Evolutionary conservation across 2,797 vertebrate species (phyloP), one percentile per base, ranked within the genome.

Genomic region (Pempheris klunzingeri): DNA sequence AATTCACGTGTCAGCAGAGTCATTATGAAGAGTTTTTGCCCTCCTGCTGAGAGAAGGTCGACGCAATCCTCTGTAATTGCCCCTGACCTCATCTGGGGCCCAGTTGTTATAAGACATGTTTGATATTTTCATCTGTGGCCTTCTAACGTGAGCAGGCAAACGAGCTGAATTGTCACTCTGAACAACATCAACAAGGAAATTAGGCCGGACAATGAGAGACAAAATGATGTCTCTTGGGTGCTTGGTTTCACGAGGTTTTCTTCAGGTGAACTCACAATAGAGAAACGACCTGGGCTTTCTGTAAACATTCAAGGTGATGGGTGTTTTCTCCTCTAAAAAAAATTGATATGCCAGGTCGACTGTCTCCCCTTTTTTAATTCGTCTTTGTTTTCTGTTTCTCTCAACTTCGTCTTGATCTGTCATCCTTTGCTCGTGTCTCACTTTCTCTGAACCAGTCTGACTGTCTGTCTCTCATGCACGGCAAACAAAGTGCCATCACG

Each of bases 41-140:
- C 57, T 41, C 74, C 73, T 69, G 82, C 76, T 63, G 78, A 8
- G 49, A 59, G 65, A 30, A 22, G 26, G 47, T 60, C 24, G 4
- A 43, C 43, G 49, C 71, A 46, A 24, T 22, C 15, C 18, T 49
- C 66, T 64, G 68, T 86, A 80, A 88, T 85, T 80, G 57, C 66
- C 38, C 76, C 74, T 50, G 71, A 77, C 52, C 71, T 72, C 78
- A 72, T 72, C 70, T 52, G 71, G 47, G 76, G 50, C 66, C 74
- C 26, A 7, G 3, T 65, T 50, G 22, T 64, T 83, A 46, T 46
- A 50, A 75, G 52, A 79, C 43, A 47, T 26, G 41, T 74, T 47
- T 82, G 53, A 82, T 80, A 49, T 78, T 88, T 87, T 71, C 67
- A 86, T 80, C 74, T 68, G 77, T 44, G 57, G 32, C 20, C 38